Conservation (phyloP, 2,797 vertebrate genomes). For the Acrossocheilus wenchowensis region DNA sequence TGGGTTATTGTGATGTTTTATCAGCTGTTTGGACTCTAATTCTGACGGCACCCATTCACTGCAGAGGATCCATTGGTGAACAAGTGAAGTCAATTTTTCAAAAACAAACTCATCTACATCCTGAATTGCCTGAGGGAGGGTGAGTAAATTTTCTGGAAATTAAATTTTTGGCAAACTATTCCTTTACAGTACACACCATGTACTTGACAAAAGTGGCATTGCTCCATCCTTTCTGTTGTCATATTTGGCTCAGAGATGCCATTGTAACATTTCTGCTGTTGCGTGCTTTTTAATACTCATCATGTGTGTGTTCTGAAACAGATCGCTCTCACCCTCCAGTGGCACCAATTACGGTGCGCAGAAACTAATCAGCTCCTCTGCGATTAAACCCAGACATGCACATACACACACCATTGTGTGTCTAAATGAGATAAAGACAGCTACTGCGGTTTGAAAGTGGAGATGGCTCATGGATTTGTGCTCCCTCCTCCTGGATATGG, state of each 20-base stretch:
- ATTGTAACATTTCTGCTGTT: conserved; percentile 27
- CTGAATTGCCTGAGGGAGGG: background rate
- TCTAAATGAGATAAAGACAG: conserved; percentile 22
- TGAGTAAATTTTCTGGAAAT: background rate
- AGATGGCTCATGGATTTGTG: conserved; percentile 27
- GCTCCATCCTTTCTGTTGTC: background rate
- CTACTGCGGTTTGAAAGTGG: conserved; percentile 45
- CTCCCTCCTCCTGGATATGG: conserved; percentile 20
- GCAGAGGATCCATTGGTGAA: background rate
- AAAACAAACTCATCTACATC: background rate
- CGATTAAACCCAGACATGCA: conserved; percentile 33
- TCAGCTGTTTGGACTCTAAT: background rate
- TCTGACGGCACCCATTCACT: background rate
- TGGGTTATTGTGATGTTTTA: background rate
- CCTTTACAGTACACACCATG: background rate
- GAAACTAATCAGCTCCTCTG: conserved; percentile 42
- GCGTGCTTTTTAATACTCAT: conserved; percentile 34
- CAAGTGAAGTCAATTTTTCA: background rate
- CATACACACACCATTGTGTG: conserved; percentile 11
- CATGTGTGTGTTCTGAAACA: conserved; percentile 31
- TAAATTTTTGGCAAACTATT: background rate
- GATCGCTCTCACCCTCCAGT: conserved; percentile 37
- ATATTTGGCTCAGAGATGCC: conserved; percentile 18
- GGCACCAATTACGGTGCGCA: conserved; percentile 16
- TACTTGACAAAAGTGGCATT: background rate